These are phyloP conservation scores for Athene noctua DNA, from an alignment of 2,113 vertebrate genomes.

Conservation along the genomic window DNA sequence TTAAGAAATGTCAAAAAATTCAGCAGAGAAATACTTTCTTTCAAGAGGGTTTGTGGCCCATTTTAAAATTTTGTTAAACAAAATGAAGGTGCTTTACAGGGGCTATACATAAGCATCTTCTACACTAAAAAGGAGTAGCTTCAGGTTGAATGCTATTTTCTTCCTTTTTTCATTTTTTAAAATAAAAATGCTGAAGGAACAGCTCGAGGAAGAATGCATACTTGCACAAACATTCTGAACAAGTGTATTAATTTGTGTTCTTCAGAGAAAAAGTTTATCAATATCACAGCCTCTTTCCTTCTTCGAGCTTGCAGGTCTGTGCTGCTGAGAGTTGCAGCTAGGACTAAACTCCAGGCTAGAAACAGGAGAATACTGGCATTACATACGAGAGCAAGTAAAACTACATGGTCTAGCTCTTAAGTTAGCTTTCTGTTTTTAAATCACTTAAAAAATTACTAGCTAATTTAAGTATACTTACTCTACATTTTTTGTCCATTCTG, in stretches of 20 bases:
- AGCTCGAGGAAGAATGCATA: not conserved
- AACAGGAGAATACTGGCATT: not conserved
- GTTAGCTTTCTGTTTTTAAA: not conserved
- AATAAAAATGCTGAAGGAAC: not conserved
- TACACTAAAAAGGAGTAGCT: not conserved
- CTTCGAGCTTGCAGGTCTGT: not conserved
- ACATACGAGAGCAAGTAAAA: not conserved
- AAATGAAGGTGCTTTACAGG: not conserved
- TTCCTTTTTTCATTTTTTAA: not conserved
- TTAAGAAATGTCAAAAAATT: not conserved
- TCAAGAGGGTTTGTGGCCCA: not conserved
- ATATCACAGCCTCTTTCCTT: not conserved
- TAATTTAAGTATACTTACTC: conserved; percentile 84
- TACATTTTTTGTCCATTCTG: conserved; percentile 85
- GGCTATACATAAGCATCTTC: not conserved
- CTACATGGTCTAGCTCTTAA: not conserved
- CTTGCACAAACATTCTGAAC: not conserved
- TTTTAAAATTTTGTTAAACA: not conserved
- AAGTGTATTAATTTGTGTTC: not conserved
- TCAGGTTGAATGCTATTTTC: not conserved
- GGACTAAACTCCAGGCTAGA: not conserved
- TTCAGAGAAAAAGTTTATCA: not conserved
- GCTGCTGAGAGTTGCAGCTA: not conserved
- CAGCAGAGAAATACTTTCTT: not conserved
- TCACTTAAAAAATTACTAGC: not conserved